Base-by-base conservation (phyloP, 2,888 invertebrate genomes). In the Nemurella pictetii region DNA sequence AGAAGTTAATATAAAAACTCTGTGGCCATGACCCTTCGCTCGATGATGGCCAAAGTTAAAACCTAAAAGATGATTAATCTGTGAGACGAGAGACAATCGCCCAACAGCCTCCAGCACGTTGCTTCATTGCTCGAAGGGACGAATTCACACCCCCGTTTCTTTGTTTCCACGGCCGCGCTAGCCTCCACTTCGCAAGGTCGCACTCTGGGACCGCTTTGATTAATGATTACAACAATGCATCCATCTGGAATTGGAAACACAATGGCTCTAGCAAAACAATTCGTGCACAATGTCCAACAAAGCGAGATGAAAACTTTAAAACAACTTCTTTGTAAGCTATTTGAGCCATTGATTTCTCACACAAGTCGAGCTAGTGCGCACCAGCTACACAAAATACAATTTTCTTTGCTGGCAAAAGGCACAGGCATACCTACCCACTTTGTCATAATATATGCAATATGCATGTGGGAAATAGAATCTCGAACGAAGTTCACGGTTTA, bases 171-270 rank as follows among this genome's bases (percentile, higher is more conserved):
- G 55, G 12, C 80, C 32, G 30, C 9, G 25, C n/a, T 3, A 20
- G 35, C 30, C 35, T 35, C 35, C 35, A 29, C 29, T 3, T 27
- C 78, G 28, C 80, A 27, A 82, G 55, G 82, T 72, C 55, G 27
- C 35, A 35, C 80, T 72, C 28, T 36, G 1, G n/a, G 29, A 55
- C 26, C 27, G 5, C 28, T 82, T 72, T 82, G 82, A 82, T 82
- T 82, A 72, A 82, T 82, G 55, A 82, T 82, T 82, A 82, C 36
- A 82, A 28, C n/a, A 82, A 28, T 25, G 55, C 82, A 82, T 82
- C 82, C 55, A 82, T 82, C 82, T 82, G 82, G 26, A 82, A 55
- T 2, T 0, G 72, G 72, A 82, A 72, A 82, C 27, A 82, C 55
- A 82, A 82, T 29, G 82, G 27, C 29, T 72, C 82, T 2, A 30